phyloP scores from a whole-genome alignment of 2,888 invertebrate species.

The Erpobdella octoculata region DNA sequence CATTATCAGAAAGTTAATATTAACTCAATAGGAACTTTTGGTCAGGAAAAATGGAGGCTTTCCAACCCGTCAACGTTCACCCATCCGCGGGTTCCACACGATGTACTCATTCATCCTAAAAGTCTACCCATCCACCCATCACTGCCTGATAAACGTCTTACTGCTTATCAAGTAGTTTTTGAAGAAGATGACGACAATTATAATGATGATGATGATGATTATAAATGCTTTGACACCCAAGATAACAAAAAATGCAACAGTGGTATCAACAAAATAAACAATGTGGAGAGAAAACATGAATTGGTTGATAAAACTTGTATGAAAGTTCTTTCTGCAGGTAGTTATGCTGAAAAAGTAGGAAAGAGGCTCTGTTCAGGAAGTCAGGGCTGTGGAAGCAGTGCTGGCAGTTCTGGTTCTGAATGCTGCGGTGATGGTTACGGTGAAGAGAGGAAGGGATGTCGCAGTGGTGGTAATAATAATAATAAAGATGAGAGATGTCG shows the following conservation, averaged over 20 bases:
- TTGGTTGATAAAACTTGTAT: background rate
- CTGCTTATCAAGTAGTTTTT: constrained; percentile 32
- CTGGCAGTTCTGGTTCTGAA: too few relatives aligned
- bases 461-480: too few relatives aligned
- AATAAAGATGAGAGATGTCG: too few relatives aligned
- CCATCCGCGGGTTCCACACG: constrained; percentile 53
- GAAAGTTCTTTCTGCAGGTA: background rate
- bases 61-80: constrained; percentile 48
- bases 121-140: constrained; percentile 47
- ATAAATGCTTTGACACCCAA: too few relatives aligned
- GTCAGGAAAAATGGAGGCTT: constrained; percentile 51
- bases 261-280: background rate
- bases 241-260: background rate
- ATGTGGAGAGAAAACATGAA: background rate
- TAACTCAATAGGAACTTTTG: constrained; percentile 51
- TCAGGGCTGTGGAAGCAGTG: background rate
- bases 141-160: constrained; percentile 41
- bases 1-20: too few relatives aligned
- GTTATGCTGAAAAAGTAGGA: background rate
- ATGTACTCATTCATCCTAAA: constrained; percentile 51
- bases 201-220: background rate
- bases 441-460: too few relatives aligned
- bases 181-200: background rate
- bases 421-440: too few relatives aligned
- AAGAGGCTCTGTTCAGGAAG: background rate